These are phyloP conservation scores for Tor tambroides DNA, from an alignment of 2,113 vertebrate genomes.

Conservation along the genomic window DNA sequence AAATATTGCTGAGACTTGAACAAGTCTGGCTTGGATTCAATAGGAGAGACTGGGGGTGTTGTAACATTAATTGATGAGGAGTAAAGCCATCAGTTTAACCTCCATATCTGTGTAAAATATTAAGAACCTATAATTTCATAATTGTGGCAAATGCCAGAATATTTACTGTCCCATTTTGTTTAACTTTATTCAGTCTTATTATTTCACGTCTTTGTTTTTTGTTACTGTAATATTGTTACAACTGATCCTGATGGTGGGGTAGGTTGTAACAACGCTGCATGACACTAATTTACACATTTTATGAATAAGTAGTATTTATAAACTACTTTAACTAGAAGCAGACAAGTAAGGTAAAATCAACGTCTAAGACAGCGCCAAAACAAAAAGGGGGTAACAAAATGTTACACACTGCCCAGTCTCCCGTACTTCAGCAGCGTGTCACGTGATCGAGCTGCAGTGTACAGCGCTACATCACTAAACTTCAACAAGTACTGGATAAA, in stretches of 20 bases:
- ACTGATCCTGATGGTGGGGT: background rate
- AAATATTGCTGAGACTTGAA: background rate
- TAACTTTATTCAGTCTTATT: background rate
- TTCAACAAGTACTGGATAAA: constrained; percentile 4
- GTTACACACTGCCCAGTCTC: background rate
- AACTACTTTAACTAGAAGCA: background rate
- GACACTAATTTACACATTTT: background rate
- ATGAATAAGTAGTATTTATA: background rate
- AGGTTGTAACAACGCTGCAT: background rate
- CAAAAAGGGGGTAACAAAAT: background rate
- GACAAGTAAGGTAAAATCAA: background rate
- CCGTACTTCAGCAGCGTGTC: background rate
- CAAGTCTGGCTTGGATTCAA: background rate
- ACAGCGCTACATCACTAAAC: constrained; percentile 14
- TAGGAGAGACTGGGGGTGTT: background rate
- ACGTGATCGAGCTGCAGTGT: constrained; percentile 15
- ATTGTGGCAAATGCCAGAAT: background rate
- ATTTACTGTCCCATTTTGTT: background rate
- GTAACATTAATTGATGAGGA: background rate
- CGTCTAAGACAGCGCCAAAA: background rate
- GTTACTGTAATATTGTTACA: background rate
- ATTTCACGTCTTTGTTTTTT: background rate
- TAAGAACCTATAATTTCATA: background rate
- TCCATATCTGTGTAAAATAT: background rate
- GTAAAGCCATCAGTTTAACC: background rate